Conservation (phyloP, 2,888 invertebrate species). For the Clostera curtula region DNA sequence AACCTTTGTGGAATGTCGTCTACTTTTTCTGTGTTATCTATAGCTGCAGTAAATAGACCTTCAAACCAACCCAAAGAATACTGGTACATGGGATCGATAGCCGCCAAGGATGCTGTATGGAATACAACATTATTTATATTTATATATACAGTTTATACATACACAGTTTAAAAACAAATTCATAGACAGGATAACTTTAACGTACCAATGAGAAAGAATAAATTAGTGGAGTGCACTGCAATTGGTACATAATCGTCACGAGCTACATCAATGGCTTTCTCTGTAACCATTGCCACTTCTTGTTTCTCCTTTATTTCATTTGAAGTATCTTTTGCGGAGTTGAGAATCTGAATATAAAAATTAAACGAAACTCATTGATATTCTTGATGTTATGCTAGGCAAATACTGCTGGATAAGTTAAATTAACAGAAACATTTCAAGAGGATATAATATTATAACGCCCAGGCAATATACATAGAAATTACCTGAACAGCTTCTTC, state of each 20-base stretch:
- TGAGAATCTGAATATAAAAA: slow-evolving; percentile 79
- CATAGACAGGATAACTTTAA: too few species aligned
- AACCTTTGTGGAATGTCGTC: slow-evolving; percentile 86
- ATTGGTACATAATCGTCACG: slow-evolving; percentile 92
- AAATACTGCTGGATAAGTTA: too few species aligned
- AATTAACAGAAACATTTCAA: too few species aligned
- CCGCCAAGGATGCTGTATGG: slow-evolving; percentile 83
- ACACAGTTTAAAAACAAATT: neutral
- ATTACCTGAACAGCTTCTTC: slow-evolving; percentile 87
- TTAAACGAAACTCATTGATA: too few species aligned
- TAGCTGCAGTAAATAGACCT: slow-evolving; percentile 87
- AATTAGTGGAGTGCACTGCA: slow-evolving; percentile 89
- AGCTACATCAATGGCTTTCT: slow-evolving; percentile 90
- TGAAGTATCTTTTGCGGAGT: slow-evolving; percentile 90
- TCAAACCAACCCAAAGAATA: slow-evolving; percentile 97
- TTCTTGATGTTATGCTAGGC: too few species aligned
- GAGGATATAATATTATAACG: too few species aligned
- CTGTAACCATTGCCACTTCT: slow-evolving; percentile 90
- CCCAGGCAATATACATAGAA: neutral
- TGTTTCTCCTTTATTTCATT: slow-evolving; percentile 96
- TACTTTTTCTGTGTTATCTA: slow-evolving; percentile 89
- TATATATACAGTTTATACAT: slow-evolving; percentile 4
- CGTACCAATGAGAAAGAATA: slow-evolving; percentile 92
- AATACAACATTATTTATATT: too few species aligned
- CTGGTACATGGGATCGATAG: slow-evolving; percentile 98